phyloP scores from a whole-genome alignment of 1,140 invertebrate genomes.

The Drosophila triauraria region DNA sequence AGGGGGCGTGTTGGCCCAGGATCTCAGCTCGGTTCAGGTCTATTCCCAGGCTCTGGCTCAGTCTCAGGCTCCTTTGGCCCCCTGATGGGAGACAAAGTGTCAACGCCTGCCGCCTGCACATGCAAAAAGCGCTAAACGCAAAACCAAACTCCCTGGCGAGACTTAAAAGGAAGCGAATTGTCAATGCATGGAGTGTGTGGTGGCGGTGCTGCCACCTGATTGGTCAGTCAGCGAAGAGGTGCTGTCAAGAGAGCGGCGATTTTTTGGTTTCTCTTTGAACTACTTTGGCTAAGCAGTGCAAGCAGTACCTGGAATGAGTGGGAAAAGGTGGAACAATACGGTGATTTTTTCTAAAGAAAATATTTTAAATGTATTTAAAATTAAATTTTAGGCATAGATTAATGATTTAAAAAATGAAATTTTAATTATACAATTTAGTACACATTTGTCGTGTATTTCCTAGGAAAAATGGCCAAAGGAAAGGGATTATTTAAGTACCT shows the following conservation, averaged over 20 bases:
- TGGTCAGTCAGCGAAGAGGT: constrained; percentile 34
- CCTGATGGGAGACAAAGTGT: constrained; percentile 54
- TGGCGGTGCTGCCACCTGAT: constrained; percentile 50
- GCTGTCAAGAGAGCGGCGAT: constrained; percentile 38
- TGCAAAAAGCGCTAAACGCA: constrained; percentile 6
- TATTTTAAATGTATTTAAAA: constrained; percentile 1
- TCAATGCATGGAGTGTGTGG: constrained; percentile 33
- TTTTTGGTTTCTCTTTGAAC: constrained; percentile 11
- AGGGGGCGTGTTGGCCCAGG: constrained; percentile 47
- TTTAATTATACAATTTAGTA: not conserved
- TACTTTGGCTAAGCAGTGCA: constrained; percentile 43
- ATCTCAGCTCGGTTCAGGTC: constrained; percentile 9
- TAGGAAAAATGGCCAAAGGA: too few relatives aligned
- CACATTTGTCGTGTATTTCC: not conserved
- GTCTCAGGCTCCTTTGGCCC: constrained; percentile 28
- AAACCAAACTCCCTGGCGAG: constrained; percentile 53
- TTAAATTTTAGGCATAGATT: too few relatives aligned
- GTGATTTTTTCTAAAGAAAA: too few relatives aligned
- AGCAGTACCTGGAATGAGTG: constrained; percentile 14
- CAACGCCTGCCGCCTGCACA: constrained; percentile 57
- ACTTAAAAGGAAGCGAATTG: constrained; percentile 55
- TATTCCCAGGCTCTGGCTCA: constrained; percentile 20
- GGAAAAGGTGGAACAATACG: not conserved
- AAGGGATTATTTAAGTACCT: too few relatives aligned
- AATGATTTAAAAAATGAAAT: not conserved